Evolutionary conservation across 2,888 invertebrate species (phyloP), one percentile per base, ranked within the genome.

Genomic region (Buathra laborator): DNA sequence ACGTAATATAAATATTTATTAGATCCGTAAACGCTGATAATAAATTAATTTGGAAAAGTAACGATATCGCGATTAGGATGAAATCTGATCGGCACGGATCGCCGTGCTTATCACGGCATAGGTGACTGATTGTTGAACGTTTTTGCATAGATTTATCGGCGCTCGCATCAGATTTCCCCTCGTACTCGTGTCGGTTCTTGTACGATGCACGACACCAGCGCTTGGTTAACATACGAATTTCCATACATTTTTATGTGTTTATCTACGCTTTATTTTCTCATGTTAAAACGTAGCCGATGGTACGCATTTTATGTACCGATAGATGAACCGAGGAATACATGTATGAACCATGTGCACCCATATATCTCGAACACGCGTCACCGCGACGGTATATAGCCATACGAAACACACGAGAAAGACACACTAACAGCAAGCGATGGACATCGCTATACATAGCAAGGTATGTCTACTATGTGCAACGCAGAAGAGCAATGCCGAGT

Each of bases 1-100:
- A 74, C 66, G 32, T 70, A 14, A 56, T 66, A 67, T 80, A 80
- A 80, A 80, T 80, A 81, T 75, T 67, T 46, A 74, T 68, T 62
- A 59, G 81, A 68, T 75, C 5, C 56, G 68, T 75, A 44, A 75
- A 81, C n/a, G 16, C 46, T 67, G 81, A 81, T 81, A 68, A 75
- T 67, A 81, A 81, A 76, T 76, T 76, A 77, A 77, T 82, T 68
- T 82, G 46, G 46, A 66, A 81, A 81, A 81, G 68, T 82, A 51
- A 66, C 44, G 76, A 56, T 82, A 77, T 48, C 56, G 46, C 48
- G 74, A 56, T 66, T 53, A 67, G 56, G 53, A 37, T 37, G 16
- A 43, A 80, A 74, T 75, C 67, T 68, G 6, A 56, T 68, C 44
- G 29, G 37, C 46, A 53, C 14, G 43, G 68, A 48, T 59, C n/a